Conservation (phyloP, 2,113 vertebrate genomes). For the Corvus moneduloides region DNA sequence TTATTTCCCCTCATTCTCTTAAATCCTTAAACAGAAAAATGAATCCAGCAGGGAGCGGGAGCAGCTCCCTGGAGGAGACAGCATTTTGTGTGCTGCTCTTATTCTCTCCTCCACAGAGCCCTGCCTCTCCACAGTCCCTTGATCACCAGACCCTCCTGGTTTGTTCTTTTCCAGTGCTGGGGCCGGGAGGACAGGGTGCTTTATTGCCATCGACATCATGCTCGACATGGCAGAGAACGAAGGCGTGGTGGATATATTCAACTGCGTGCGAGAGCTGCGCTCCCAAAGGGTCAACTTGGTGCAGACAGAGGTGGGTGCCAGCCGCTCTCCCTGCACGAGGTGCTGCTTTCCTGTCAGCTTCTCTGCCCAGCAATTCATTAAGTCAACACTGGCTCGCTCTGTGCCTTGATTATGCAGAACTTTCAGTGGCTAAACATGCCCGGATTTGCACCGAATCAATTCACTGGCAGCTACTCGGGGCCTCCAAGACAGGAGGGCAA, state of each 20-base stretch:
- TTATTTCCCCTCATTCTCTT: background rate
- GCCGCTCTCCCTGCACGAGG: background rate
- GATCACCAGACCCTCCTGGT: background rate
- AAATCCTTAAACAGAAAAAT: background rate
- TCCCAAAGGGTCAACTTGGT: constrained; percentile 96
- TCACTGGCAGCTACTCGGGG: background rate
- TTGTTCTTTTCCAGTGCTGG: constrained; percentile 80
- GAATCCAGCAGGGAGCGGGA: background rate
- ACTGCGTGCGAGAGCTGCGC: constrained; percentile 95
- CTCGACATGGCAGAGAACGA: constrained; percentile 98
- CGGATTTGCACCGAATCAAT: background rate
- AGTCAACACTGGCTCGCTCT: background rate
- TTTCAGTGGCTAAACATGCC: background rate
- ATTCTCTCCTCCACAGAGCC: background rate
- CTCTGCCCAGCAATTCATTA: background rate
- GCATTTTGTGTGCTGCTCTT: background rate
- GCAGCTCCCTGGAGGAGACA: background rate
- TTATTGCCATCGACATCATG: constrained; percentile 98
- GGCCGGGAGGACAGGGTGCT: constrained; percentile 93
- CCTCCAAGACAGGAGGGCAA: constrained; percentile 19
- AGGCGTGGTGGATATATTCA: constrained; percentile 97
- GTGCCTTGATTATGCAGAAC: background rate
- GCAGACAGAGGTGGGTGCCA: constrained; percentile 89
- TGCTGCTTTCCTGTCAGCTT: background rate
- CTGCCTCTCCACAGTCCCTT: background rate